phyloP scores from a whole-genome alignment of 2,113 vertebrate genomes.

The Epinephelus fuscoguttatus region DNA sequence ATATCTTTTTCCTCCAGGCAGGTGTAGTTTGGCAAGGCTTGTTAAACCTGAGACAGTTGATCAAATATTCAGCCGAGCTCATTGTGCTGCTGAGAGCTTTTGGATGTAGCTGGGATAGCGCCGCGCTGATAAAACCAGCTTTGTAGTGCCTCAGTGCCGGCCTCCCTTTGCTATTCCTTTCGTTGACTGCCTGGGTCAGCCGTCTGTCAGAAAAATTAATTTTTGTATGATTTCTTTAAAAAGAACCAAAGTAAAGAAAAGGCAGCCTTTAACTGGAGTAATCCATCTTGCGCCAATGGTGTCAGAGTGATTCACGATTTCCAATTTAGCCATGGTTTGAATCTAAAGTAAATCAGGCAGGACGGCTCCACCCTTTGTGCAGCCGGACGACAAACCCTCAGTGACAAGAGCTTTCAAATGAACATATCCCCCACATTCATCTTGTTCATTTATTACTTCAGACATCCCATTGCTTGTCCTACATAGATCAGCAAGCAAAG shows the following conservation, averaged over 20 bases:
- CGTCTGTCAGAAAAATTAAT: conserved; percentile 76
- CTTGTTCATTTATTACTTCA: conserved; percentile 75
- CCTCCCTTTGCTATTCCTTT: conserved; percentile 70
- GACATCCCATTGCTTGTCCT: conserved; percentile 68
- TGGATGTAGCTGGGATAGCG: conserved; percentile 66
- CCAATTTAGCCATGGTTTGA: conserved; percentile 86
- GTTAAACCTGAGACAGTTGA: conserved; percentile 79
- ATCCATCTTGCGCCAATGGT: conserved; percentile 84
- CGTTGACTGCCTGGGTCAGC: conserved; percentile 69
- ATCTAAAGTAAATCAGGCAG: conserved; percentile 86
- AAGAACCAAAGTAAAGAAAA: conserved; percentile 80
- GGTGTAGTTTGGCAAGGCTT: conserved; percentile 77
- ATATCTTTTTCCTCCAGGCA: conserved; percentile 75
- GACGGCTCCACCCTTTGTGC: conserved; percentile 76
- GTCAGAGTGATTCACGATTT: conserved; percentile 89
- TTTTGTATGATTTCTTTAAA: conserved; percentile 79
- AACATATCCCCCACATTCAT: conserved; percentile 82
- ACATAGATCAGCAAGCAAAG: conserved; percentile 71
- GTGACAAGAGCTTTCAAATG: conserved; percentile 72
- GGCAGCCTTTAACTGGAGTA: conserved; percentile 81
- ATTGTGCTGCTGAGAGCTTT: conserved; percentile 71
- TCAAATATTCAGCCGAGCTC: conserved; percentile 78
- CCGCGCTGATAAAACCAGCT: conserved; percentile 67
- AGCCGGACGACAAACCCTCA: conserved; percentile 72
- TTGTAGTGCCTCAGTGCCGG: conserved; percentile 63